Evolutionary conservation across 2,888 invertebrate species (phyloP).

Genomic region (Acrocyrtus sp.): DNA sequence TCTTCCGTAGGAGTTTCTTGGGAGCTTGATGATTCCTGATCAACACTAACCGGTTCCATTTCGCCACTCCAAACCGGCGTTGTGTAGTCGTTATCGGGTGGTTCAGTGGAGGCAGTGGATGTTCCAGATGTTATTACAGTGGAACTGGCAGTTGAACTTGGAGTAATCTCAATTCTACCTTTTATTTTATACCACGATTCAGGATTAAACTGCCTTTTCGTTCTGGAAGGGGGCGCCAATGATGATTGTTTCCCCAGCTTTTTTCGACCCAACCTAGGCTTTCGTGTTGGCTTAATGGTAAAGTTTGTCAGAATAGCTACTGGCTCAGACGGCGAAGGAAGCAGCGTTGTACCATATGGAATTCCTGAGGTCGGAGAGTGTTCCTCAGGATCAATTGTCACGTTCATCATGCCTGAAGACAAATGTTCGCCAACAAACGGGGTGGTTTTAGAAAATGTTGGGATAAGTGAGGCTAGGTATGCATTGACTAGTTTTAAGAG

Average conservation of each 20-base stretch:
- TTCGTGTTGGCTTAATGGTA: conserved; percentile 16
- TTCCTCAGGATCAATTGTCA: conserved; percentile 25
- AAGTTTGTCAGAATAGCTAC: not conserved
- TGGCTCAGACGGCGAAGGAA: conserved; percentile 10
- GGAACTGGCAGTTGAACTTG: not conserved
- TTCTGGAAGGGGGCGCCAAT: not conserved
- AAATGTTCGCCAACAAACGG: conserved; percentile 51
- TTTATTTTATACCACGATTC: too few species aligned
- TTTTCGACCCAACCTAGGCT: not conserved
- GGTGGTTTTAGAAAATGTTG: conserved; percentile 52
- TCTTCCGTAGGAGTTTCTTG: conserved; percentile 2
- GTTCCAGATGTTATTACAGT: not conserved
- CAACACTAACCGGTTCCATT: conserved; percentile 18
- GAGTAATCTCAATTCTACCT: too few species aligned
- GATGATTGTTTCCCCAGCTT: conserved; percentile 22
- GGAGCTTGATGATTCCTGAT: too few species aligned
- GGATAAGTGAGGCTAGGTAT: conserved; percentile 46
- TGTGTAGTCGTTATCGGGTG: conserved; percentile 48
- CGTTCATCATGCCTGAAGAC: conserved; percentile 23
- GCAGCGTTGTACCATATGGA: conserved; percentile 9
- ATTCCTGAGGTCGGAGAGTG: not conserved
- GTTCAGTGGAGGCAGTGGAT: conserved; percentile 20
- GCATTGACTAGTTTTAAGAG: conserved; percentile 52
- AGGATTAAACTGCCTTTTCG: conserved; percentile 19
- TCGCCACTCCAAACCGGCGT: conserved; percentile 47